Base-by-base conservation (phyloP, 2,113 vertebrate species). In the Panthera tigris region DNA sequence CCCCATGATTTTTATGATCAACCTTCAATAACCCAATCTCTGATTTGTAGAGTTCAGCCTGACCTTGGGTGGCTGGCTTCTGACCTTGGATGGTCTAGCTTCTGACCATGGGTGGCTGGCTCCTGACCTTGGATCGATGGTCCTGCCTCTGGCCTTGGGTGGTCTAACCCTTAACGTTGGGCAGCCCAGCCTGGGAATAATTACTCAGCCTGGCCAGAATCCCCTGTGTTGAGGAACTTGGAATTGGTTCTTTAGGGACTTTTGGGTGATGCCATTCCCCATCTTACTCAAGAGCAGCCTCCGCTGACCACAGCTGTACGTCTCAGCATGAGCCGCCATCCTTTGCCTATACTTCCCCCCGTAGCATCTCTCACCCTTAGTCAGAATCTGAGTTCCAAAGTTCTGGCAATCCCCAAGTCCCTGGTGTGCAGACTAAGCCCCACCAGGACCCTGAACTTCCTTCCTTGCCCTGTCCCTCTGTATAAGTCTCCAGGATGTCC, bases 201-300 rank as follows among this genome's bases (percentile, higher is more conserved):
- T 91, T 15, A 23, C 55, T 79, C 66, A 86, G 45, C 66, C 80
- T 50, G 27, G 76, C 57, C 89, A 13, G 23, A 78, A 41, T 61
- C 55, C 84, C 52, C 29, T 39, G 61, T 52, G 11, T 13, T 71
- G 66, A 73, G 91, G 89, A 97, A 97, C 65, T 91, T 88, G 80
- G 57, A 93, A 36, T 31, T 8, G 12, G 14, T 63, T 80, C 89
- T 78, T 63, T 39, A 73, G 95, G 97, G 97, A 96, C 86, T 98
- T 98, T 97, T 41, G 89, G 91, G 85, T 96, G 97, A 98, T 18
- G 18, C 21, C 88, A 85, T 63, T 10, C 13, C 15, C 85, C 52
- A 50, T 41, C 71, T 88, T 79, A 81, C 31, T 89, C 50, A 79
- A 92, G 41, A 92, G 19, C 57, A 74, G 55, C 21, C 79, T 36